Evolutionary conservation across 2,113 vertebrate genomes (phyloP), one percentile per base, ranked within the genome.

Genomic region (Ochotona princeps): DNA sequence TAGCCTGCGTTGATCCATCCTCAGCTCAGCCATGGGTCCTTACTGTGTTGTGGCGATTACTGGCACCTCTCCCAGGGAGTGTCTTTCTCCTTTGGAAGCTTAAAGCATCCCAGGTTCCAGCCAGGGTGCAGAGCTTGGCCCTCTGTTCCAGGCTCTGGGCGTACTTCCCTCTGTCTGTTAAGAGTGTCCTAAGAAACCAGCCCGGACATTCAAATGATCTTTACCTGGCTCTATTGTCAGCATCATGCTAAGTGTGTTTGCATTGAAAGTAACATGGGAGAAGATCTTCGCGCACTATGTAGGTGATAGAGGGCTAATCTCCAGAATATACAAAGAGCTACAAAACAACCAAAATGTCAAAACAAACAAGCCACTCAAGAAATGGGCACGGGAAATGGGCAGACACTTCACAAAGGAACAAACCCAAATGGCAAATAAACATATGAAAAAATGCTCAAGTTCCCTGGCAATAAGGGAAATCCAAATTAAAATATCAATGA

Each of bases 231-330:
- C 63, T 0, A 7, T 60, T 47, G 23, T 28, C 20, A 23, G 66
- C 1, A 5, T 32, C 85, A 32, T 91, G n/a, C 14, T 44, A 44
- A 23, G 85, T 94, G 91, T 87, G 60, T 73, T 83, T 83, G 83
- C 73, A 87, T 54, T 35, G 70, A 87, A 95, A 96, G 90, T 83
- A 76, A 81, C 80, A n/a, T n/a, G n/a, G n/a, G n/a, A n/a, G n/a
- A n/a, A n/a, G n/a, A n/a, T n/a, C n/a, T n/a, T n/a, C n/a, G n/a
- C n/a, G n/a, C n/a, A n/a, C n/a, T n/a, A n/a, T n/a, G n/a, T n/a
- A n/a, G n/a, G n/a, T n/a, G n/a, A n/a, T n/a, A n/a, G n/a, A n/a
- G n/a, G n/a, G n/a, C n/a, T n/a, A n/a, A n/a, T n/a, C n/a, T n/a
- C n/a, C n/a, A n/a, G n/a, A n/a, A n/a, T n/a, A n/a, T n/a, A n/a